Evolutionary conservation across 2,888 invertebrate genomes (phyloP).

Genomic region (Lasioglossum leucozonium): DNA sequence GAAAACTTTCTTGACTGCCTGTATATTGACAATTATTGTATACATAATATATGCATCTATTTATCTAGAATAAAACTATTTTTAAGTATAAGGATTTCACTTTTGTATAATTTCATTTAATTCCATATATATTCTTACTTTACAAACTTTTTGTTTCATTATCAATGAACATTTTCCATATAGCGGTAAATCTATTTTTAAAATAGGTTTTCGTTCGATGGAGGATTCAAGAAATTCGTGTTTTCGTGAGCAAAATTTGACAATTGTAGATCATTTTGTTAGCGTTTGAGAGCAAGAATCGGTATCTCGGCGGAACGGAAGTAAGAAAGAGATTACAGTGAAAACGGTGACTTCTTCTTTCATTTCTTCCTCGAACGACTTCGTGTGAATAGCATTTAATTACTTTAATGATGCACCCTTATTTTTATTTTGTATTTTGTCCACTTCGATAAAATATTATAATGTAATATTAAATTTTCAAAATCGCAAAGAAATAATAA

Average conservation of each 20-base stretch:
- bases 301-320: constrained; percentile 56
- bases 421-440: neutral
- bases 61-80: neutral
- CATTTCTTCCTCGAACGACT: neutral
- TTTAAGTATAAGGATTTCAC: neutral
- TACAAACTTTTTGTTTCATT: neutral
- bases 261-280: constrained; percentile 22
- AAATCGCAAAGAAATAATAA: neutral
- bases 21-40: neutral
- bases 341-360: constrained; percentile 51
- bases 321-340: constrained; percentile 47
- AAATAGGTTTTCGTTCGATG: neutral
- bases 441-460: neutral
- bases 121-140: neutral
- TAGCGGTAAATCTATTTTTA: neutral
- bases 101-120: neutral
- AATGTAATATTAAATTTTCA: neutral
- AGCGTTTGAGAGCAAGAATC: constrained; percentile 25
- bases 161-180: neutral
- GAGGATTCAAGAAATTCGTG: neutral
- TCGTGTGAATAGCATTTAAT: neutral
- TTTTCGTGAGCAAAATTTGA: neutral
- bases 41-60: neutral
- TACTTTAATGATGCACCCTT: neutral
- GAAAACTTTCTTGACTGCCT: too few relatives aligned